These are phyloP conservation scores for Nomada hirtipes DNA, from an alignment of 2,888 invertebrate genomes.

Conservation along the genomic window DNA sequence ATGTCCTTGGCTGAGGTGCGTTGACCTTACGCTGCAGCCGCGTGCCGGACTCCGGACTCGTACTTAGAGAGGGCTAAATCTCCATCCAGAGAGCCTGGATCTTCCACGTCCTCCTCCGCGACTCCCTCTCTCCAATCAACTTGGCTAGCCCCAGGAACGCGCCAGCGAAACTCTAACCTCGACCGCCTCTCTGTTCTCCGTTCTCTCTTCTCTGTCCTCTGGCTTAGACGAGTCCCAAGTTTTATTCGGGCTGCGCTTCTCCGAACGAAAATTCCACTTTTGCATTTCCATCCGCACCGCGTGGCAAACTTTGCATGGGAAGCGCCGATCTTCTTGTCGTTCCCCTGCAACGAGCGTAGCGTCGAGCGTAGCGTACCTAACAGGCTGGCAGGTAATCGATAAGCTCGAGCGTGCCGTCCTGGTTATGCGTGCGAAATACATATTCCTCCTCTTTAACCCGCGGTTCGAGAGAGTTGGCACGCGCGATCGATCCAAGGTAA, in stretches of 20 bases:
- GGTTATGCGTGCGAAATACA: slow-evolving; percentile 51
- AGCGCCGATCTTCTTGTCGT: neutral
- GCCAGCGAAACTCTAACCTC: slow-evolving; percentile 30
- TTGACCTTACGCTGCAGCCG: slow-evolving; percentile 80
- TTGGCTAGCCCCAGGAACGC: neutral
- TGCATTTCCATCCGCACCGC: no score
- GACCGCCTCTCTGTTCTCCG: neutral
- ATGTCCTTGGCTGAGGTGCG: slow-evolving; percentile 83
- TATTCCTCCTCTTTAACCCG: slow-evolving; percentile 52
- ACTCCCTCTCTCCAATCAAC: neutral
- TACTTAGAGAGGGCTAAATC: slow-evolving; percentile 76
- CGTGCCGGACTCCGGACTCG: slow-evolving; percentile 73
- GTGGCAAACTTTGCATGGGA: no score
- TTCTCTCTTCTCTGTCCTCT: neutral
- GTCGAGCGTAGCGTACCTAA: slow-evolving; percentile 24
- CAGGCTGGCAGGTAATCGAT: slow-evolving; percentile 58
- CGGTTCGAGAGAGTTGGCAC: slow-evolving; percentile 30
- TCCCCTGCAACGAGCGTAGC: no score
- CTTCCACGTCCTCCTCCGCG: slow-evolving; percentile 47
- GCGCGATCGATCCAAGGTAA: slow-evolving; percentile 3
- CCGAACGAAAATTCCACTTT: no score
- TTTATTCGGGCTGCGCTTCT: no score
- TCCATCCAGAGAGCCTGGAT: slow-evolving; percentile 63
- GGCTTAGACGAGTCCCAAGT: no score
- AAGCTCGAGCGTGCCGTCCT: slow-evolving; percentile 53